phyloP scores from a whole-genome alignment of 2,888 invertebrate species.

The Andrena flavipes region DNA sequence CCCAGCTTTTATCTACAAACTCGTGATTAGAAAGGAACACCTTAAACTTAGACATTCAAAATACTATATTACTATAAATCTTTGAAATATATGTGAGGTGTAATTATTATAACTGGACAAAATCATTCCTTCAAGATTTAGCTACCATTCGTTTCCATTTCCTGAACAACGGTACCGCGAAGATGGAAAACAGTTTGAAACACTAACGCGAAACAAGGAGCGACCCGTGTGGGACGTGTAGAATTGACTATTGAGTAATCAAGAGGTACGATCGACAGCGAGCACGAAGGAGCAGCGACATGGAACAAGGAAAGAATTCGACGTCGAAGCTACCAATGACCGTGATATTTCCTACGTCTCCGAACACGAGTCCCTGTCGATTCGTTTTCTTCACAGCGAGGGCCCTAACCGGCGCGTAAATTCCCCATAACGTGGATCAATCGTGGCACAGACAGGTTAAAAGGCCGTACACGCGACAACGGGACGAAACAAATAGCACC shows the following conservation, averaged over 20 bases:
- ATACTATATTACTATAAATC: no score
- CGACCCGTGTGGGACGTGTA: neutral
- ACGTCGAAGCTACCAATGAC: neutral
- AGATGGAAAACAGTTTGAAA: no score
- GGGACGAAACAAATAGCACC: constrained; percentile 77
- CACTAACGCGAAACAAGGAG: no score
- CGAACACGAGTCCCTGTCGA: constrained; percentile 46
- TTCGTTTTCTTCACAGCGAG: neutral
- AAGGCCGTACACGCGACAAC: constrained; percentile 61
- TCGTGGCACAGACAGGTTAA: constrained; percentile 59
- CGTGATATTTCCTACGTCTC: constrained; percentile 17
- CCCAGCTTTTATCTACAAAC: no score
- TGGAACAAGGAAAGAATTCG: constrained; percentile 27
- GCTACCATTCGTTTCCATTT: no score
- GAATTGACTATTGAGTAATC: neutral
- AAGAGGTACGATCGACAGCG: neutral
- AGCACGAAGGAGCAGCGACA: neutral
- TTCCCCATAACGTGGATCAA: constrained; percentile 54
- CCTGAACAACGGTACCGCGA: no score
- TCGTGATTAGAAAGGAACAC: no score
- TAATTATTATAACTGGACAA: no score
- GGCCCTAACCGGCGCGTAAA: constrained; percentile 49
- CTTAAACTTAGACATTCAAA: no score
- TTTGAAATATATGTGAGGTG: no score
- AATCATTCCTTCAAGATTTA: no score